Conservation (phyloP, 2,888 invertebrate species). For the Uloborus plumipes region DNA sequence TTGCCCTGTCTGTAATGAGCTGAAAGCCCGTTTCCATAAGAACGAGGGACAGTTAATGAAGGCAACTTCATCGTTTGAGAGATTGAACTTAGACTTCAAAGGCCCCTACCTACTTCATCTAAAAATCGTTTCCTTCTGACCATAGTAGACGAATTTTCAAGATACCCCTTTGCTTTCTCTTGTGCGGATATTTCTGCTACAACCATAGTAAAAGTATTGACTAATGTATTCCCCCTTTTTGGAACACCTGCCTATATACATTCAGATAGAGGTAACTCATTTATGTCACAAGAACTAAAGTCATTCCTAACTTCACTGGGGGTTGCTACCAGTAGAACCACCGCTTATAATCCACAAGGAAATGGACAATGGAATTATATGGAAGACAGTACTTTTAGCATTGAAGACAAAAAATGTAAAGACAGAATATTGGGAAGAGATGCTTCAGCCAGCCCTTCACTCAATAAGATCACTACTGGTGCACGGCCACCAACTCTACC, state of each 20-base stretch:
- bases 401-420: slow-evolving; percentile 27
- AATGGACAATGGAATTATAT: slow-evolving; percentile 64
- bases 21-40: slow-evolving; percentile 46
- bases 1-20: slow-evolving; percentile 39
- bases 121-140: slow-evolving; percentile 63
- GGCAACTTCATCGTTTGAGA: slow-evolving; percentile 65
- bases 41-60: slow-evolving; percentile 49
- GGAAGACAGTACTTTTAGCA: slow-evolving; percentile 56
- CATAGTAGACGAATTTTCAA: slow-evolving; percentile 66
- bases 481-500: slow-evolving; percentile 45
- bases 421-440: slow-evolving; percentile 44
- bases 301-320: slow-evolving; percentile 50
- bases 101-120: slow-evolving; percentile 58
- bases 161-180: slow-evolving; percentile 66
- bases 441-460: slow-evolving; percentile 64
- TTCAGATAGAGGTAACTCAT: slow-evolving; percentile 62
- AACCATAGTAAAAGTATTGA: slow-evolving; percentile 38
- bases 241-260: slow-evolving; percentile 64
- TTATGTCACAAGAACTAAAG: slow-evolving; percentile 65
- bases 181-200: slow-evolving; percentile 55
- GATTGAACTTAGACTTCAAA: slow-evolving; percentile 40
- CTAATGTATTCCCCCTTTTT: slow-evolving; percentile 64
- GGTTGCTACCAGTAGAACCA: slow-evolving; percentile 62
- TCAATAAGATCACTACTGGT: slow-evolving; percentile 61
- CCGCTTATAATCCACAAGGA: slow-evolving; percentile 58